Conservation (phyloP, 2,888 invertebrate genomes). For the Hemistola chrysoprasaria region DNA sequence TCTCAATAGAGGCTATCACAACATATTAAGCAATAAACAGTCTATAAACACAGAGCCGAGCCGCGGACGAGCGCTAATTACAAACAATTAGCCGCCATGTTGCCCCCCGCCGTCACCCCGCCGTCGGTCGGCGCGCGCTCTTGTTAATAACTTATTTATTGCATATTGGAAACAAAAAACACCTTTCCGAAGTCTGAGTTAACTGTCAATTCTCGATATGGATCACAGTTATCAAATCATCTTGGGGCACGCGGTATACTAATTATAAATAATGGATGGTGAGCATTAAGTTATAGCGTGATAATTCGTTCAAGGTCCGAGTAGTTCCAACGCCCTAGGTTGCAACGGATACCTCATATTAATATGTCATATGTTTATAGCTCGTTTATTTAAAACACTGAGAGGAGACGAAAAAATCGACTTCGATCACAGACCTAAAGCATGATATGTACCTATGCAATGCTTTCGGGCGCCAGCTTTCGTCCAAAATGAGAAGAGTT, state of each 20-base stretch:
- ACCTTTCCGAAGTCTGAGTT: constrained; percentile 31
- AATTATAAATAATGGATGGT: constrained; percentile 5
- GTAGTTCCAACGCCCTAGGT: neutral
- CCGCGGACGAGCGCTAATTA: constrained; percentile 60
- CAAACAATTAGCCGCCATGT: constrained; percentile 68
- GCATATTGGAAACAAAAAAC: constrained; percentile 70
- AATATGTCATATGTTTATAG: no score
- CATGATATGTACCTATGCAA: no score
- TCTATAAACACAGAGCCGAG: constrained; percentile 53
- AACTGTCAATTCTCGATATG: constrained; percentile 11
- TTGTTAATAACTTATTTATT: constrained; percentile 66
- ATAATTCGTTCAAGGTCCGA: neutral
- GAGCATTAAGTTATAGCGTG: neutral
- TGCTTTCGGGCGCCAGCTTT: no score
- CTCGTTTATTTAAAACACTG: no score
- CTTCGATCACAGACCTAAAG: no score
- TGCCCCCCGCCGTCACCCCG: constrained; percentile 49
- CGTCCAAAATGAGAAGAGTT: no score
- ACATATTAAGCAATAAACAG: constrained; percentile 78
- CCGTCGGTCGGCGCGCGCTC: constrained; percentile 38
- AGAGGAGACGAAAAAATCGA: no score
- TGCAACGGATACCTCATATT: no score
- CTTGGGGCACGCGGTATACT: constrained; percentile 20
- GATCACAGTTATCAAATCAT: constrained; percentile 10
- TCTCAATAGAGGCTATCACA: constrained; percentile 48